A percentile compares a stretch with the other conserved stretches of the same genome.
These are phyloP conservation scores for Dinothrombium tinctorium DNA, from an alignment of 1,140 invertebrate genomes.

Conservation along the genomic window DNA sequence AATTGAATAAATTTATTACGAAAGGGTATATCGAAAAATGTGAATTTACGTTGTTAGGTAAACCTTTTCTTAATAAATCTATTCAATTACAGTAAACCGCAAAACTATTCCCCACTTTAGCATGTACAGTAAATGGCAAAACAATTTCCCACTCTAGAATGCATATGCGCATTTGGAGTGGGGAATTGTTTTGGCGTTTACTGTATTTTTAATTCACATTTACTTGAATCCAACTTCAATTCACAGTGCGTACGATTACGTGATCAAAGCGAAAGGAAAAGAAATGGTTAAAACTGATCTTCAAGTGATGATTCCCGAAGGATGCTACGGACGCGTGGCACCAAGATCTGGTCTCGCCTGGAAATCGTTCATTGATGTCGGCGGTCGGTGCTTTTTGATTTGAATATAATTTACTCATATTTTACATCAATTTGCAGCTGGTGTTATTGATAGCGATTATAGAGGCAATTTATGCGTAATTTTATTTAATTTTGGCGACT, in stretches of 20 bases:
- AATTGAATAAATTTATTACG: background rate
- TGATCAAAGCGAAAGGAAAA: conserved; percentile 59
- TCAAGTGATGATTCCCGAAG: conserved; percentile 36
- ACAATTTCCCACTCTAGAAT: too few relatives aligned
- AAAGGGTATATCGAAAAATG: conserved; percentile 17
- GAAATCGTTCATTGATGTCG: conserved; percentile 91
- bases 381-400: conserved; percentile 27
- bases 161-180: too few relatives aligned
- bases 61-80: too few relatives aligned
- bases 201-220: too few relatives aligned
- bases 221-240: too few relatives aligned
- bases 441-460: conserved; percentile 79
- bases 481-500: conserved; percentile 69
- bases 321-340: conserved; percentile 83
- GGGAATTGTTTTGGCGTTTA: too few relatives aligned
- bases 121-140: too few relatives aligned
- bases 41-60: background rate
- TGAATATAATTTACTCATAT: background rate
- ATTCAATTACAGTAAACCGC: too few relatives aligned
- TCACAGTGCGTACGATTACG: conserved; percentile 70
- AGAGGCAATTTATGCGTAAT: conserved; percentile 80
- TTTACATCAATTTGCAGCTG: conserved; percentile 34
- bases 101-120: too few relatives aligned
- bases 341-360: conserved; percentile 82
- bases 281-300: conserved; percentile 71